These are phyloP conservation scores for Athalia circularis DNA, from an alignment of 2,888 invertebrate species.

Conservation along the genomic window DNA sequence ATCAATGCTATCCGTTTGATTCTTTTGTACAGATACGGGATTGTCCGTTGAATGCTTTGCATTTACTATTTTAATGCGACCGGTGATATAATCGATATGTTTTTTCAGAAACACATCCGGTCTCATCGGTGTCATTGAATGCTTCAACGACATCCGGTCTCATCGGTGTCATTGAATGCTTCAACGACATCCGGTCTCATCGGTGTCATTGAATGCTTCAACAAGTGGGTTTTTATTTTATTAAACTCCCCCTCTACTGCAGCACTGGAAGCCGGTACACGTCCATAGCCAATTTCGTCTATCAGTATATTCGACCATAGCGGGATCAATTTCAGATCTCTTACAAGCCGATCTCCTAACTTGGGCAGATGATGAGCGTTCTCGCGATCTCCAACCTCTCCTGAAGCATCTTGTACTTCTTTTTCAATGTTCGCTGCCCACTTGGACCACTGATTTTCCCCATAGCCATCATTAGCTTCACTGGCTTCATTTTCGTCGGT, in stretches of 20 bases:
- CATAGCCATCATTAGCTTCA: neutral
- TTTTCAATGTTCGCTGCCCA: slow-evolving; percentile 17
- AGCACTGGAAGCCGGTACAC: slow-evolving; percentile 50
- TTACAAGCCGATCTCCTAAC: slow-evolving; percentile 29
- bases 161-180: too few species aligned
- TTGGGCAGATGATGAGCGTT: slow-evolving; percentile 48
- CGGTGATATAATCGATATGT: slow-evolving; percentile 48
- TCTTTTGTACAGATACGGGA: neutral
- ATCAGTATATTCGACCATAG: slow-evolving; percentile 47
- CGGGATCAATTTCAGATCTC: too few species aligned
- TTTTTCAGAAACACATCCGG: slow-evolving; percentile 46
- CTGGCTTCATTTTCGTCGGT: neutral
- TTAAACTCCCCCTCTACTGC: slow-evolving; percentile 23
- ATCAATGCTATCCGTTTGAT: neutral
- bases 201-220: too few species aligned
- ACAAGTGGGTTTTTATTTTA: too few species aligned
- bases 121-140: neutral
- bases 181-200: slow-evolving; percentile 36
- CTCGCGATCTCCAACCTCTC: neutral
- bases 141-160: too few species aligned
- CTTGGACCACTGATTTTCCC: slow-evolving; percentile 7
- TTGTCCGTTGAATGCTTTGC: neutral
- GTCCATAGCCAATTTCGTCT: slow-evolving; percentile 48
- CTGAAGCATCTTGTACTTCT: slow-evolving; percentile 7
- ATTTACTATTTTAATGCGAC: slow-evolving; percentile 43